Base-by-base conservation (phyloP, 2,113 vertebrate genomes). In the Sciurus niger region DNA sequence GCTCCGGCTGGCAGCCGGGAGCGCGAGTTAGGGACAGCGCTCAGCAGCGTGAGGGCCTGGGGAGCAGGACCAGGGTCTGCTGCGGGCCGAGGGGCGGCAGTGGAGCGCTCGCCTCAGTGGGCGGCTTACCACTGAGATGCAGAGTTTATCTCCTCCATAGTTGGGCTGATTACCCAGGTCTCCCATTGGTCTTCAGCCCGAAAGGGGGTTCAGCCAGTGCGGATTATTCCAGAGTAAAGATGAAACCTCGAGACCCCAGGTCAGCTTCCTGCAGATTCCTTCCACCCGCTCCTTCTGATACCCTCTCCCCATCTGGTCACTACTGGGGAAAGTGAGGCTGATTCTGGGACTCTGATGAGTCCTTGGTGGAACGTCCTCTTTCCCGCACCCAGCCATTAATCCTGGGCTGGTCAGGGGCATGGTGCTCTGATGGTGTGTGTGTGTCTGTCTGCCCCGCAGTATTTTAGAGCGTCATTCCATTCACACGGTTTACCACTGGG, bases 11-110 rank as follows among this genome's bases (percentile, higher is more conserved):
- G 18, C 28, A 10, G 20, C 4, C 18, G 5, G 2, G 0, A n/a
- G 16, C 30, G 3, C 32, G 16, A 4, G 4, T 9, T 0, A 0
- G 25, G 37, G 30, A 72, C 53, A 1, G 74, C 74, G 10, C 48
- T 25, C 11, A 2, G 40, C 63, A 37, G 86, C 20, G 0, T 16
- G 1, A 4, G 53, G 17, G 48, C 2, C 11, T 6, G 4, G 17
- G 0, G 8, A 58, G 72, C 65, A 0, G 0, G 10, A 28, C 0
- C 10, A 37, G 25, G 13, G 14, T 34, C 3, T 37, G n/a, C 37
- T 46, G 30, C 37, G 28, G 67, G 13, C 8, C 0, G 7, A 40
- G 46, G 28, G 9, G 65, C 1, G 3, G 55, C 67, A 17, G 37
- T 6, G 1, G 46, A 60, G 76, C 63, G 34, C 13, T 0, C 22